Conservation (phyloP, 2,113 vertebrate genomes). For the Athene cunicularia region DNA sequence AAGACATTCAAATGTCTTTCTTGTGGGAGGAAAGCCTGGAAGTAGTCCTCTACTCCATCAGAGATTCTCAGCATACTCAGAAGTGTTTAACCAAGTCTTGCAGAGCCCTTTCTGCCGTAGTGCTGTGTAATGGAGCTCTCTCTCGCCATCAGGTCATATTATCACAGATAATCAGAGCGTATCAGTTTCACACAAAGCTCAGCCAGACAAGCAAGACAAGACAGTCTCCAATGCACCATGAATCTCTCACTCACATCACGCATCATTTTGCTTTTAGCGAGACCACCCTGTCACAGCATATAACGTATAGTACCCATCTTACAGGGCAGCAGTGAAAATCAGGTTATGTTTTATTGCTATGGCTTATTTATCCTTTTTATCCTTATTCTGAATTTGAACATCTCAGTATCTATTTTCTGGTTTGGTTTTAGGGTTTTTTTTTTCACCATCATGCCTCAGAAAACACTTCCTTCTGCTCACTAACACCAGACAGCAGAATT, state of each 20-base stretch:
- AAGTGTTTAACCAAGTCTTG: not conserved
- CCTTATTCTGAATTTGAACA: not conserved
- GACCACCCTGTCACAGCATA: slow-evolving; percentile 35
- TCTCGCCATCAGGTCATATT: slow-evolving; percentile 42
- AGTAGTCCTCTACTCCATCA: not conserved
- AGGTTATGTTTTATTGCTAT: not conserved
- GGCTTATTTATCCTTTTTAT: not conserved
- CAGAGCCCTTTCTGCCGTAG: not conserved
- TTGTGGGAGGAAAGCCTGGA: not conserved
- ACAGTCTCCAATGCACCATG: slow-evolving; percentile 4
- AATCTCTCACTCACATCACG: slow-evolving; percentile 19
- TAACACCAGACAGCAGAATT: not conserved
- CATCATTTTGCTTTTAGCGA: slow-evolving; percentile 46
- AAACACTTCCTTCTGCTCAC: not conserved
- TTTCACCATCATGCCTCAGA: not conserved
- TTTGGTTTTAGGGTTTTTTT: not conserved
- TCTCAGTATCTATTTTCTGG: not conserved
- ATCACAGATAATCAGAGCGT: slow-evolving; percentile 39
- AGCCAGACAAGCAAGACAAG: slow-evolving; percentile 49
- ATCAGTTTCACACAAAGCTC: slow-evolving; percentile 56
- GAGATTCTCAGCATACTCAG: not conserved
- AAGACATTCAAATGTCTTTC: not conserved
- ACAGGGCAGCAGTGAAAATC: not conserved
- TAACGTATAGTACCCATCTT: not conserved
- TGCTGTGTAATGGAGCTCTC: not conserved